These are phyloP conservation scores for Incurvaria masculella DNA, from an alignment of 2,888 invertebrate genomes.

Conservation along the genomic window DNA sequence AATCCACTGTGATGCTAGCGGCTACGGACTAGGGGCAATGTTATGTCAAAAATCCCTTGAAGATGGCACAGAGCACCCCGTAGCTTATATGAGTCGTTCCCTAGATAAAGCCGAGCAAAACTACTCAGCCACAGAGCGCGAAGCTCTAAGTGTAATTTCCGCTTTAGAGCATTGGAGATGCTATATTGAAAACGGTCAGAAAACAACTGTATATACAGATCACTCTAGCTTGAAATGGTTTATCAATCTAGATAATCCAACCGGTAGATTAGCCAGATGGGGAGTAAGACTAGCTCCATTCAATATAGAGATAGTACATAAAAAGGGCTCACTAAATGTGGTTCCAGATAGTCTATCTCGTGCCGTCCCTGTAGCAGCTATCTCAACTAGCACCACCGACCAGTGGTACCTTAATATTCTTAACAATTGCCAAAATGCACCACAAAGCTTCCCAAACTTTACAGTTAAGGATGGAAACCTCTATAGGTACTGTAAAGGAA, in stretches of 20 bases:
- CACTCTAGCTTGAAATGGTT: constrained; percentile 11
- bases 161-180: constrained; percentile 11
- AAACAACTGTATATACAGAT: constrained; percentile 8
- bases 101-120: constrained; percentile 10
- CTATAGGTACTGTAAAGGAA: background rate
- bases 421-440: background rate
- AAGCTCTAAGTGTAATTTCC: constrained; percentile 10
- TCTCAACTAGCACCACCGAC: background rate
- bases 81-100: constrained; percentile 11
- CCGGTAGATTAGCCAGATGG: constrained; percentile 12
- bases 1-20: constrained; percentile 12
- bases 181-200: constrained; percentile 4
- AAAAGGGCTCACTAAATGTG: background rate
- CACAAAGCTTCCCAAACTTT: background rate
- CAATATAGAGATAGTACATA: constrained; percentile 9
- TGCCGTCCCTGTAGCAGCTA: background rate
- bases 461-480: background rate
- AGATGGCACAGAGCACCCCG: constrained; percentile 10
- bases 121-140: constrained; percentile 13
- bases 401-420: background rate
- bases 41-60: constrained; percentile 9
- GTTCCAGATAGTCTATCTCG: background rate
- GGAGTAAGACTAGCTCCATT: constrained; percentile 9
- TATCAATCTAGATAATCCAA: constrained; percentile 9
- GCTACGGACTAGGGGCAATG: constrained; percentile 8